A percentile compares a stretch with the other conserved stretches of the same genome.
These are phyloP conservation scores for Phaetusa simplex DNA, from an alignment of 2,113 vertebrate species.

Conservation along the genomic window DNA sequence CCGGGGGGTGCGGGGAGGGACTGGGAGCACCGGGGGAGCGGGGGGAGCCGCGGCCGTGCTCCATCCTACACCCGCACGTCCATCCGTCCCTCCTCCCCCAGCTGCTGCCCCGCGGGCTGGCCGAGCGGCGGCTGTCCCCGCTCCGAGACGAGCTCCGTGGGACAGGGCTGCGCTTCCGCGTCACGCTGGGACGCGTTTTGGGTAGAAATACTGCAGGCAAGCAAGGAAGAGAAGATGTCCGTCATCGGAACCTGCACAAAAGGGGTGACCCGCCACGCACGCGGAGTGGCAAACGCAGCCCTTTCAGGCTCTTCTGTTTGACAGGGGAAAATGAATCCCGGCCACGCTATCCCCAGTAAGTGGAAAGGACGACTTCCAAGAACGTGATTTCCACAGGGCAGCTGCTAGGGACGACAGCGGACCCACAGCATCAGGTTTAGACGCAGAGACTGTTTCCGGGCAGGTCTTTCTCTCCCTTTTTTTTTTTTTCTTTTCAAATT, in stretches of 20 bases:
- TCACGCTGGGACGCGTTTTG: rapidly evolving
- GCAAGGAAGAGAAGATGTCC: background rate
- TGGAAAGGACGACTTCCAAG: background rate
- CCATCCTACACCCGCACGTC: rapidly evolving
- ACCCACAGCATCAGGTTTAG: background rate
- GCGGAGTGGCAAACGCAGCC: background rate
- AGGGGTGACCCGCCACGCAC: background rate
- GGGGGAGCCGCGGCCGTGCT: rapidly evolving
- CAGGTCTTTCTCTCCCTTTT: background rate
- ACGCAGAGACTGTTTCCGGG: background rate
- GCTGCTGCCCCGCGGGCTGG: background rate
- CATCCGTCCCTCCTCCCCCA: too few species aligned
- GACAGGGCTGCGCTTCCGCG: background rate
- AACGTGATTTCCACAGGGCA: background rate
- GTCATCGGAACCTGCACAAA: background rate
- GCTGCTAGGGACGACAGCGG: background rate
- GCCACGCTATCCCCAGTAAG: background rate
- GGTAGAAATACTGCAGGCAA: background rate
- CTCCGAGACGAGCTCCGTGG: background rate
- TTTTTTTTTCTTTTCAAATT: background rate
- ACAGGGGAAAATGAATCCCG: background rate
- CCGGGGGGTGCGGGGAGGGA: background rate
- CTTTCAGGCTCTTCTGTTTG: background rate
- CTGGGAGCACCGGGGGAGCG: background rate
- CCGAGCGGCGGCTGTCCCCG: background rate